These are phyloP conservation scores for Borostomias antarcticus DNA, from an alignment of 2,797 vertebrate genomes.

Conservation along the genomic window DNA sequence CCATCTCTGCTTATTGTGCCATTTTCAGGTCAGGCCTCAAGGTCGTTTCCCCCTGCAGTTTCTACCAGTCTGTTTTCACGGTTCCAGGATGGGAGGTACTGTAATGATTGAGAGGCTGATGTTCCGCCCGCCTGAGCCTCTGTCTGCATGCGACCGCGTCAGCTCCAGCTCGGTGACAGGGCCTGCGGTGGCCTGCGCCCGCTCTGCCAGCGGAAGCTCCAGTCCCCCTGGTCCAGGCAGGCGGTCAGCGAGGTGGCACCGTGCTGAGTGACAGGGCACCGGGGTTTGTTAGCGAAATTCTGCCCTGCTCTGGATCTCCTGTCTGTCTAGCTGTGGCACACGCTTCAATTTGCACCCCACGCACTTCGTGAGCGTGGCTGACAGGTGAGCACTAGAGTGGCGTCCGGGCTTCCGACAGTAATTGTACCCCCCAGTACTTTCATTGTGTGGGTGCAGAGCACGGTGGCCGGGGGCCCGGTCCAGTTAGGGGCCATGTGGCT, in stretches of 20 bases:
- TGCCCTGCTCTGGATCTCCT: constrained; percentile 71
- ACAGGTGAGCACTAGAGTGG: constrained; percentile 76
- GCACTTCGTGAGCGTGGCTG: constrained; percentile 63
- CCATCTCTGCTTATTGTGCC: constrained; percentile 69
- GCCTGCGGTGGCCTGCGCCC: constrained; percentile 49
- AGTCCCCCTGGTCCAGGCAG: constrained; percentile 58
- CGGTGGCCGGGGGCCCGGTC: constrained; percentile 56
- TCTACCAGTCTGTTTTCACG: constrained; percentile 69
- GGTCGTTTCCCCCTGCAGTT: constrained; percentile 70
- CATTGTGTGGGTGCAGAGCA: constrained; percentile 62
- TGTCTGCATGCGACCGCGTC: constrained; percentile 62
- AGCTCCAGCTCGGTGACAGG: constrained; percentile 66
- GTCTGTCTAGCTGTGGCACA: constrained; percentile 71
- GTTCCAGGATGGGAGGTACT: constrained; percentile 71
- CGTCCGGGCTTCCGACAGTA: constrained; percentile 75
- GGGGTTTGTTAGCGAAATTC: constrained; percentile 83
- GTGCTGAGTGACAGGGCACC: constrained; percentile 73
- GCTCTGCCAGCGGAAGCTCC: constrained; percentile 51
- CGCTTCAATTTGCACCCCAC: constrained; percentile 74
- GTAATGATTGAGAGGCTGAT: constrained; percentile 74
- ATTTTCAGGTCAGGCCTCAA: constrained; percentile 77
- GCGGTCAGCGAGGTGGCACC: constrained; percentile 70
- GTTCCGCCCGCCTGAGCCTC: constrained; percentile 44
- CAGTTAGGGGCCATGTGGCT: constrained; percentile 60
- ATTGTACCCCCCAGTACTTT: constrained; percentile 80